Evolutionary conservation across 2,797 vertebrate species (phyloP).

Genomic region (Megaceryle alcyon): DNA sequence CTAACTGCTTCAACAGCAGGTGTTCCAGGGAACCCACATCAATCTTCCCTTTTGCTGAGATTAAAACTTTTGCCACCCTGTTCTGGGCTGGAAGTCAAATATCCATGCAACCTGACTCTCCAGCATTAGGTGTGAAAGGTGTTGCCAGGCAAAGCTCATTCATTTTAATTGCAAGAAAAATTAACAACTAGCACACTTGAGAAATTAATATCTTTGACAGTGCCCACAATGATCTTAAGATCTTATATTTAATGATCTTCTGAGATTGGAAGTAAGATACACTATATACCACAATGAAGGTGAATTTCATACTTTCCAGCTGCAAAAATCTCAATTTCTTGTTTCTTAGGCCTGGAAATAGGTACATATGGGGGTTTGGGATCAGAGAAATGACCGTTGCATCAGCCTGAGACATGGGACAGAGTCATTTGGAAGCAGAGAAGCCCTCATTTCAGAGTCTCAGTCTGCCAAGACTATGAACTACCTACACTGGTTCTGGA

Average conservation of each 20-base stretch:
- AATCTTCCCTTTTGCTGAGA: slow-evolving; percentile 57
- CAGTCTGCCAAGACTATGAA: not conserved
- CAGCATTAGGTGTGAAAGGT: slow-evolving; percentile 31
- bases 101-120: slow-evolving; percentile 5
- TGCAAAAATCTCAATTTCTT: not conserved
- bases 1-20: slow-evolving; percentile 30
- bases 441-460: not conserved
- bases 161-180: not conserved
- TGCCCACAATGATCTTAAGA: not conserved
- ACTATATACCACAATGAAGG: rapidly evolving
- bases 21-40: slow-evolving; percentile 35
- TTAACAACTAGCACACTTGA: not conserved
- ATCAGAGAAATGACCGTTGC: not conserved
- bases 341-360: not conserved
- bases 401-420: not conserved
- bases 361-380: not conserved
- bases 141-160: not conserved
- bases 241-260: not conserved
- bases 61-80: slow-evolving; percentile 43
- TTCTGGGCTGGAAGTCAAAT: slow-evolving; percentile 14
- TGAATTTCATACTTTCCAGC: not conserved
- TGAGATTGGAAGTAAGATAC: not conserved
- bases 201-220: not conserved
- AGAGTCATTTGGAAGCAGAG: not conserved
- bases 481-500: not conserved